Conservation (phyloP, 2,113 vertebrate species). For the Nothobranchius kuhntae region DNA sequence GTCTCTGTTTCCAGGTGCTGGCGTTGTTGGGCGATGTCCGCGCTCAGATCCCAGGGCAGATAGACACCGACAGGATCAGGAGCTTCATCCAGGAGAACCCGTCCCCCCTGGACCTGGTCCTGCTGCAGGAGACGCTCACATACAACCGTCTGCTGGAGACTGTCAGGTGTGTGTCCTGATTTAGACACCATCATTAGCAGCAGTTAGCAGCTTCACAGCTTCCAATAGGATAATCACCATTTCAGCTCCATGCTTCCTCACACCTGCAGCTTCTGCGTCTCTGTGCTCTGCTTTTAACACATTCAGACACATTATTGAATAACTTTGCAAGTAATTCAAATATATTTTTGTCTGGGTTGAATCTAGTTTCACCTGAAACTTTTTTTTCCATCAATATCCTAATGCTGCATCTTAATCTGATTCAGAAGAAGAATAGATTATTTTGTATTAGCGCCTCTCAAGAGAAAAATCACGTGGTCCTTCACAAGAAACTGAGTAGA, state of each 20-base stretch:
- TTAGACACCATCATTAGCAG: not conserved
- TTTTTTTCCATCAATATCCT: no score
- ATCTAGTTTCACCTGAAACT: not conserved
- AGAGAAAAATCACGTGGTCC: no score
- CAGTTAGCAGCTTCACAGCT: not conserved
- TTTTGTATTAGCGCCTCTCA: no score
- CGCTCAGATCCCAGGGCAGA: conserved; percentile 80
- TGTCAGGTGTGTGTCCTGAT: conserved; percentile 72
- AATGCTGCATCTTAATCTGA: no score
- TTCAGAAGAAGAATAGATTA: no score
- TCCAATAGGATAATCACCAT: not conserved
- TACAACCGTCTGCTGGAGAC: conserved; percentile 85
- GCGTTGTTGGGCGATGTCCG: conserved; percentile 82
- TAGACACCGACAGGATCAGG: conserved; percentile 80
- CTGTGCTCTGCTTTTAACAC: not conserved
- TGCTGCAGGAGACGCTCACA: conserved; percentile 91
- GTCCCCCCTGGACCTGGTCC: conserved; percentile 85
- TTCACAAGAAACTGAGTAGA: no score
- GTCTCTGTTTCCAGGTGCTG: conserved; percentile 77
- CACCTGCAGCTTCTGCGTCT: not conserved
- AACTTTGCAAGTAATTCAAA: not conserved
- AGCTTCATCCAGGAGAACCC: conserved; percentile 78
- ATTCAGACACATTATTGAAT: not conserved
- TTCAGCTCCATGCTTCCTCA: not conserved
- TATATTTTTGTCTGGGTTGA: not conserved